Base-by-base conservation (phyloP, 1,140 invertebrate species). In the Megalonaias nervosa region DNA sequence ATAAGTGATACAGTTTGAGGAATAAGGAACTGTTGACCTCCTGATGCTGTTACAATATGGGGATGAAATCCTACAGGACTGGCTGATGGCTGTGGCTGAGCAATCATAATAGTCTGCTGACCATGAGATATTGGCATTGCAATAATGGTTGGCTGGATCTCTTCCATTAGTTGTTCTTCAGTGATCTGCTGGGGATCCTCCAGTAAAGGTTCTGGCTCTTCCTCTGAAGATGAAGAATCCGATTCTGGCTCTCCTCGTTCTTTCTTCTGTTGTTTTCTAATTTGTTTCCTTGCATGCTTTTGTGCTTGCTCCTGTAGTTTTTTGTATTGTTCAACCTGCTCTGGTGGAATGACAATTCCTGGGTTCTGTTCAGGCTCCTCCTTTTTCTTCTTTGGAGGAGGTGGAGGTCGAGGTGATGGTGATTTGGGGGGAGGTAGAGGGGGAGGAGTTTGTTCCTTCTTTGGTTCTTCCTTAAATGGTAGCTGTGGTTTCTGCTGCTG, bases 301-400 rank as follows among this genome's bases (percentile, higher is more conserved):
- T 56, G 62, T 31, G 81, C 81, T 65, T 79, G 72, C 56, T 82
- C 70, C 60, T 82, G 81, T 31, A 82, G 59, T 38, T 82, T 74
- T n/a, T 76, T 79, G 48, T 82, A 82, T 59, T 79, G 72, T 48
- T 82, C 81, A 61, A 71, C 74, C 59, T 82, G 77, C 59, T 82
- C 77, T 57, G 81, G 81, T 31, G 80, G 75, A 62, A 78, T 78
- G 19, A 75, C 72, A 78, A 77, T 71, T 23, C 61, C 70, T 17
- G 75, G 80, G 23, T 72, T 81, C 60, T 78, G 72, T 59, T 78
- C 75, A 65, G 76, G 73, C 56, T 77, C 71, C 73, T 62, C 70
- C 48, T 65, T 78, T 21, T 72, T 73, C 70, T 76, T 80, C 48
- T 71, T 77, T 60, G 61, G 71, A 21, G 58, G 66, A n/a, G 57